Base-by-base conservation (phyloP, 1,140 invertebrate species). In the Orchestia grillus region DNA sequence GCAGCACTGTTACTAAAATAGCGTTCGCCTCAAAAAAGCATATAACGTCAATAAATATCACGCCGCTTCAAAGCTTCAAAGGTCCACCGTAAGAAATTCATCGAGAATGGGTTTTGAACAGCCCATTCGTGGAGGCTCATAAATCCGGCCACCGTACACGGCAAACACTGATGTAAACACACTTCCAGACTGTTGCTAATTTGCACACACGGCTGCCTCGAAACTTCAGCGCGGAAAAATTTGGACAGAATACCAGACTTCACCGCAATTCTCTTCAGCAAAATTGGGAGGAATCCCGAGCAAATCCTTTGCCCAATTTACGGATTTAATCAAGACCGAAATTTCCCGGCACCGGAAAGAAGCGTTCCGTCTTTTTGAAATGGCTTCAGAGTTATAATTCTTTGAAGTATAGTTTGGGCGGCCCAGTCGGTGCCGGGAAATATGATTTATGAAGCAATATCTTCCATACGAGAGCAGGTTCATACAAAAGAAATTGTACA, bases 311-410 rank as follows among this genome's bases (percentile, higher is more conserved):
- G 11, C 15, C 28, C 62, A 77, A 77, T 77, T 77, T 90, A 90
- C 88, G 43, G 41, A 90, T 90, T 90, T 90, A 90, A 90, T 90
- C 88, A 90, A 42, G 88, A 90, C 88, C 88, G 36, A 90, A 90
- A 90, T 90, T 90, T 36, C 88, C 42, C 11, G 88, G 88, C 88
- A 90, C 88, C 43, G 88, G 88, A 90, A 90, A 90, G 88, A 90
- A 90, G 43, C 41, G 88, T 36, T 90, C 41, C n/a, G 88, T 90
- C n/a, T 90, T 44, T 44, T 90, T 90, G n/a, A 90, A 90, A 44
- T 42, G n/a, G 43, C 88, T 90, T 19, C 43, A 90, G 88, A 11
- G 43, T 90, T 90, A 90, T 90, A 90, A 90, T 90, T 90, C 88
- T 90, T 90, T 90, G 88, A 44, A 90, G 88, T 44, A 44, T 41